phyloP scores from a whole-genome alignment of 1,140 invertebrate genomes.

The Drosophila persimilis region DNA sequence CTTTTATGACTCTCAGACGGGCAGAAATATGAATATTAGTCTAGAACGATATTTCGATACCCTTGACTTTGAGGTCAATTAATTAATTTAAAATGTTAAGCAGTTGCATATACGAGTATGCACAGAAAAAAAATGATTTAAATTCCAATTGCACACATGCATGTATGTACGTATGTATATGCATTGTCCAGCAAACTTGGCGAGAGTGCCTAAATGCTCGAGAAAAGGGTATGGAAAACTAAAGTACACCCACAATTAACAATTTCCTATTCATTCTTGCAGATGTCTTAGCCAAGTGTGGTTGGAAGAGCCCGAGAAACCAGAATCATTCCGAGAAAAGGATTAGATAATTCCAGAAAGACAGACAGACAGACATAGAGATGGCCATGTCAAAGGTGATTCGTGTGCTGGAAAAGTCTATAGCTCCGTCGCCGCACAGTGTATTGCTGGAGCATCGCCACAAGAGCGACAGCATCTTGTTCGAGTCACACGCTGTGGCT shows the following conservation, averaged over 20 bases:
- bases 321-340: conserved; percentile 25
- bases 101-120: no score
- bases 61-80: no score
- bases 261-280: conserved; percentile 19
- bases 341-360: conserved; percentile 9
- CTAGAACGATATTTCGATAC: no score
- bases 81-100: no score
- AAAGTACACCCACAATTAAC: conserved; percentile 30
- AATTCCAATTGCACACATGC: background rate
- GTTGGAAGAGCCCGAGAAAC: conserved; percentile 21
- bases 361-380: conserved; percentile 8
- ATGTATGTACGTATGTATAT: no score
- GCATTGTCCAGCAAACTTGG: no score
- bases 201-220: no score
- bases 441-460: conserved; percentile 94
- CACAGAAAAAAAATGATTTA: no score
- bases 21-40: no score
- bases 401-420: conserved; percentile 94
- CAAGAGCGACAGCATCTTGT: conserved; percentile 91
- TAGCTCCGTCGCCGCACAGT: conserved; percentile 93
- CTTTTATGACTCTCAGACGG: no score
- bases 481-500: conserved; percentile 95
- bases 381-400: conserved; percentile 98
- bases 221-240: background rate
- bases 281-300: conserved; percentile 52